Percentiles rank a stretch among this genome's conserved stretches.
These are phyloP conservation scores for Poeciliopsis gracilis DNA, from an alignment of 2,797 vertebrate genomes.

Conservation along the genomic window DNA sequence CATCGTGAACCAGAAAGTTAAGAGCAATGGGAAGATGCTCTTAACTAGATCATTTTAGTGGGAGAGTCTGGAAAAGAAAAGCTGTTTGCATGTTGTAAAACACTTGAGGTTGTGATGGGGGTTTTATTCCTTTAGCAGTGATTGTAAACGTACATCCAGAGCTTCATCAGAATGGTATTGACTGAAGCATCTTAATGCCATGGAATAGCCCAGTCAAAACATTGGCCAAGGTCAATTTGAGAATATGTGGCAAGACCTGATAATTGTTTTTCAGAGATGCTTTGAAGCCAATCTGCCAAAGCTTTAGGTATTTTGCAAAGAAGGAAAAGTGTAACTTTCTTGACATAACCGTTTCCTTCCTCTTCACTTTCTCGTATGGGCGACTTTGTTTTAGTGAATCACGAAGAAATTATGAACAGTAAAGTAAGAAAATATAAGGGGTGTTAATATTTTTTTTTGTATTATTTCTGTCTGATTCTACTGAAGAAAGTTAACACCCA, in stretches of 20 bases:
- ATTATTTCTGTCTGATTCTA: neutral
- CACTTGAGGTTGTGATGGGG: neutral
- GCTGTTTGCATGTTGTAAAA: neutral
- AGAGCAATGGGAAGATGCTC: neutral
- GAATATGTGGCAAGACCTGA: neutral
- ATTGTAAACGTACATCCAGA: neutral
- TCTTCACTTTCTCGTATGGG: neutral
- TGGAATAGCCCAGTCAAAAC: neutral
- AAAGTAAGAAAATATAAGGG: neutral
- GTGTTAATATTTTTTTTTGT: neutral
- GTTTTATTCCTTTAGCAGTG: neutral
- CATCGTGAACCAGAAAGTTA: neutral
- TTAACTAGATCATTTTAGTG: neutral
- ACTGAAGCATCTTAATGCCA: neutral
- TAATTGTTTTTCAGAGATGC: neutral
- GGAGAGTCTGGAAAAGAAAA: neutral
- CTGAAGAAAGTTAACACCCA: conserved; percentile 9
- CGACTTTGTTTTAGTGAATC: neutral
- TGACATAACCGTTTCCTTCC: neutral
- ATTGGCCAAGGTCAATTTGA: neutral
- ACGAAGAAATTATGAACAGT: neutral
- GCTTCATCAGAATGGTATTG: neutral
- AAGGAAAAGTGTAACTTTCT: neutral
- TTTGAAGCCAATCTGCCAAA: neutral
- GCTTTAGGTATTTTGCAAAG: neutral